Base-by-base conservation (phyloP, 2,113 vertebrate genomes). In the Chamaetylas fuelleborni region DNA sequence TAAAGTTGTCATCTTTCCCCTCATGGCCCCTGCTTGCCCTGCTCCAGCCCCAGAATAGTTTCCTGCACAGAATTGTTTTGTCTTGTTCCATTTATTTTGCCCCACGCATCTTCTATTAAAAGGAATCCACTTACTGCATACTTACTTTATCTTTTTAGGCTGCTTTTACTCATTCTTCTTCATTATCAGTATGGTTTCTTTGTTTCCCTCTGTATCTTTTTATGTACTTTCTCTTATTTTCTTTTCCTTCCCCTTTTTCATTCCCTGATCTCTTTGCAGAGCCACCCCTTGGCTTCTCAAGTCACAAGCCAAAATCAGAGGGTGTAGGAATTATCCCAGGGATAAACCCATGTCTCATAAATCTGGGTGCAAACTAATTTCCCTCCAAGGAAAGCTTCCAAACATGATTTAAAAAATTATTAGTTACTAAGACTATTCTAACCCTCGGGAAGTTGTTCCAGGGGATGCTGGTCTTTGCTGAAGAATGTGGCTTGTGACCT, bases 361-460 rank as follows among this genome's bases (percentile, higher is more conserved):
- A 60, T 78, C 42, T 56, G 8, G 24, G 45, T 6, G 8, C 18
- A 62, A 58, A n/a, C 8, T 24, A 4, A 54, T 51, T 83, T 78
- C 10, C 47, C 65, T 89, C n/a, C 19, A 61, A 42, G 28, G 28
- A 83, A 74, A 70, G 7, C 17, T 71, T 84, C 15, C 17, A 72
- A 61, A 64, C 36, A 65, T 48, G 15, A 56, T 69, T 87, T 40
- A 1, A 88, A 65, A 58, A 60, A 20, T 2, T 3, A 0, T 47
- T 40, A 19, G 29, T 62, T 33, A n/a, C 24, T 25, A 71, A 71
- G 7, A 29, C 28, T 66, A 0, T 60, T 22, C 36, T 42, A 53
- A n/a, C 23, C 53, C 19, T 87, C 0, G 0, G 2, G 15, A 33
- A 45, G 43, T 36, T 87, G 20, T 74, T 78, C 33, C 19, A 36